Base-by-base conservation (phyloP, 2,797 vertebrate species). In the Rallus crepitans region DNA sequence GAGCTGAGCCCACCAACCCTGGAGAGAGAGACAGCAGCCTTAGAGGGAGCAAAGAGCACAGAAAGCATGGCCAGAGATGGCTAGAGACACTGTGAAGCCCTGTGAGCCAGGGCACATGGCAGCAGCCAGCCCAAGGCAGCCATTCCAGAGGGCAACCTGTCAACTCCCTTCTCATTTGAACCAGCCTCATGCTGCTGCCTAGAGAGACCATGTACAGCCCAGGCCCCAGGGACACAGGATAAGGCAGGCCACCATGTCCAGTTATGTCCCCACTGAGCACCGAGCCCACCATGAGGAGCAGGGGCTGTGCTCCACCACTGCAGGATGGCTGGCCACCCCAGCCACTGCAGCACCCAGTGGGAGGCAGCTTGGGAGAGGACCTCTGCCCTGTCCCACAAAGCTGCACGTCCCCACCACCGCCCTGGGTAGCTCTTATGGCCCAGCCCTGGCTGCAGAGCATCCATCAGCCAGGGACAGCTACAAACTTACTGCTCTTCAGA, bases 21-120 rank as follows among this genome's bases (percentile, higher is more conserved):
- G 39, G 60, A 17, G 31, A 52, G 40, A 61, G 15, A 55, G 20
- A 14, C 8, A 1, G 30, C 40, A 47, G 39, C 63, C 61, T 28
- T 24, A 64, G 31, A 23, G 45, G 28, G 66, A 59, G 63, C 30
- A 48, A 35, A 60, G 47, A n/a, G 23, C 37, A 61, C 16, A 15
- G 5, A 39, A 24, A 65, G 31, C 42, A 64, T 4, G 31, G 65
- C 39, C 35, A 39, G 42, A 59, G 65, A 30, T 30, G n/a, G 64
- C 57, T 30, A 33, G 64, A 66, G 64, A 52, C 35, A 24, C 25
- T 9, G 31, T 27, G 17, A 21, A 17, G 37, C 40, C 50, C 19
- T 25, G 60, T 2, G 2, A 48, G 19, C 1, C 3, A 0, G 19
- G 23, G 15, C 48, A 27, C 4, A 1, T 17, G 24, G 48, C 47